A percentile compares a stretch with the other conserved stretches of the same genome.
Evolutionary conservation across 2,797 vertebrate species (phyloP).

Genomic region (Sebastes variabilis): DNA sequence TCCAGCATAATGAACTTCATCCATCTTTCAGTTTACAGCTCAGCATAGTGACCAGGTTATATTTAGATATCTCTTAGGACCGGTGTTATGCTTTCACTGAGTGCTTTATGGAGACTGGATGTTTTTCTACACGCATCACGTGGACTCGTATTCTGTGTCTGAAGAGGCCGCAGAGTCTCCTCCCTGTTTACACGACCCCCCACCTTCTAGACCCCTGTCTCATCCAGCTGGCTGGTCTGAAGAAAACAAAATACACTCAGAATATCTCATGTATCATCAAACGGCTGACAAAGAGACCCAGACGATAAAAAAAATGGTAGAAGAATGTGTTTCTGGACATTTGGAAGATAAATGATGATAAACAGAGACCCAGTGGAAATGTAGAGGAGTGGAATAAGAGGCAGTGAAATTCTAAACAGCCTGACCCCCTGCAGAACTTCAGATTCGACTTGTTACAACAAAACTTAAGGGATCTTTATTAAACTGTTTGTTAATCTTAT

Average conservation of each 20-base stretch:
- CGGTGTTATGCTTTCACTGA: constrained; percentile 1
- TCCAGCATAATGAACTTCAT: neutral
- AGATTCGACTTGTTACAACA: neutral
- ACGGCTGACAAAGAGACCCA: neutral
- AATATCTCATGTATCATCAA: neutral
- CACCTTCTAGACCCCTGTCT: constrained; percentile 13
- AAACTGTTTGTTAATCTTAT: too few relatives aligned
- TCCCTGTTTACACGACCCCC: constrained; percentile 28
- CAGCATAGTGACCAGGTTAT: neutral
- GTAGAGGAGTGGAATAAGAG: neutral
- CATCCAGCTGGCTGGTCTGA: constrained; percentile 39
- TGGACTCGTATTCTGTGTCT: neutral
- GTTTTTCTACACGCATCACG: neutral
- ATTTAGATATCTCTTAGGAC: constrained; percentile 21
- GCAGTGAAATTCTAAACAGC: neutral
- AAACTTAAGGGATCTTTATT: too few relatives aligned
- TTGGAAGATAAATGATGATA: neutral
- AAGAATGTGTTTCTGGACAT: neutral
- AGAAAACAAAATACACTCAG: constrained; percentile 16
- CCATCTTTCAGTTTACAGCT: neutral
- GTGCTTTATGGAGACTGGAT: constrained; percentile 11
- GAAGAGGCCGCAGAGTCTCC: constrained; percentile 8
- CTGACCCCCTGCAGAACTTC: neutral
- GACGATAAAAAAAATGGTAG: neutral
- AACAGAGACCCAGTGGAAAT: neutral